phyloP scores from a whole-genome alignment of 2,888 invertebrate genomes.

The Hermodice carunculata region DNA sequence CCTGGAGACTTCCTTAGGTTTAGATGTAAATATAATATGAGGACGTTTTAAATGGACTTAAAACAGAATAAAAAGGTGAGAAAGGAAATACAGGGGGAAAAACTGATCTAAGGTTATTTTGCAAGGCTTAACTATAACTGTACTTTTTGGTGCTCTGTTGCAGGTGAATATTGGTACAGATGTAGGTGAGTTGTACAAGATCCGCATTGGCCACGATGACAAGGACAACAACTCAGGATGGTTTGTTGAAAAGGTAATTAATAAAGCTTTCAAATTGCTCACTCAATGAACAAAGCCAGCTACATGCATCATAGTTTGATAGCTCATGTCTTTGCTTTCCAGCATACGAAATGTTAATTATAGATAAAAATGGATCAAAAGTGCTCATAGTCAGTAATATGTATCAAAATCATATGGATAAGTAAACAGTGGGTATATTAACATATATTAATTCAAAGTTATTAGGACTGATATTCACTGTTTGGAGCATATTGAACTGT shows the following conservation, averaged over 20 bases:
- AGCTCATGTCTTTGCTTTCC: too few species aligned
- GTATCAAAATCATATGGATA: too few species aligned
- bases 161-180: constrained; percentile 44
- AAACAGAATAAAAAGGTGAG: background rate
- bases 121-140: constrained; percentile 3
- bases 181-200: constrained; percentile 54
- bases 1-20: background rate
- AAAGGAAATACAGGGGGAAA: background rate
- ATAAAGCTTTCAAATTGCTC: too few species aligned
- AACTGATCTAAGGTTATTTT: background rate
- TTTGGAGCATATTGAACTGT: too few species aligned
- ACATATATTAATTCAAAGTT: too few species aligned
- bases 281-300: too few species aligned
- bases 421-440: too few species aligned
- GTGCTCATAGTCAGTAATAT: too few species aligned
- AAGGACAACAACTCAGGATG: constrained; percentile 45
- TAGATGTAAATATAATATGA: background rate
- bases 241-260: constrained; percentile 57
- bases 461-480: too few species aligned
- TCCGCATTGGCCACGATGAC: constrained; percentile 55
- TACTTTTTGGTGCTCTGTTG: background rate
- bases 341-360: too few species aligned
- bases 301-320: too few species aligned
- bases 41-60: background rate
- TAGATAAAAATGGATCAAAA: too few species aligned